Percentiles rank a stretch among this genome's conserved stretches.
Conservation (phyloP, 2,888 invertebrate genomes). For the Congeria kusceri region DNA sequence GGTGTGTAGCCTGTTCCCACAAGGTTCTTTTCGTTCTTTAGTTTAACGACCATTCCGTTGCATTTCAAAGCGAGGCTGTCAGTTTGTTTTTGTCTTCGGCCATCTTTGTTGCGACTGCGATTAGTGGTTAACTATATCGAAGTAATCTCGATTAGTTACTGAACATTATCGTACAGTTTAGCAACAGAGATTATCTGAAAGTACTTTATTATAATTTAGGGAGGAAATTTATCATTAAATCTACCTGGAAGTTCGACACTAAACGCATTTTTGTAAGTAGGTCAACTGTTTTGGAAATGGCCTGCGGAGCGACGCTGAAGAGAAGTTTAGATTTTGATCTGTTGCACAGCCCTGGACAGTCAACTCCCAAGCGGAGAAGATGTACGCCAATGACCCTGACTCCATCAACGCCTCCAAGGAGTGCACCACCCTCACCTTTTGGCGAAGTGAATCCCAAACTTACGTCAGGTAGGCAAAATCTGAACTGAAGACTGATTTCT, state of each 20-base stretch:
- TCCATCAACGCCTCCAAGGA: slow-evolving; percentile 86
- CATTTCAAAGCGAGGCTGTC: slow-evolving; percentile 4
- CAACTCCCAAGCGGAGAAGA: slow-evolving; percentile 95
- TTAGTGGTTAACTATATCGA: too few relatives aligned
- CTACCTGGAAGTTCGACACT: background rate
- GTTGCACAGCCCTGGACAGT: slow-evolving; percentile 89
- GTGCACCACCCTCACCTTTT: slow-evolving; percentile 89
- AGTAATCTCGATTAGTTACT: too few relatives aligned
- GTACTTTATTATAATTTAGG: too few relatives aligned
- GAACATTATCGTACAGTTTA: too few relatives aligned
- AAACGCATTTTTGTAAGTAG: background rate
- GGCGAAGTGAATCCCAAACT: slow-evolving; percentile 94
- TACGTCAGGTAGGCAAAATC: slow-evolving; percentile 91
- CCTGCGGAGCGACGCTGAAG: slow-evolving; percentile 97
- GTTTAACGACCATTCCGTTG: too few relatives aligned
- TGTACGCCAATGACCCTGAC: slow-evolving; percentile 94
- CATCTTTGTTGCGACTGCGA: background rate
- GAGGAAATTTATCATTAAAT: too few relatives aligned
- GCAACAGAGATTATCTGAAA: too few relatives aligned
- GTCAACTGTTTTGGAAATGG: slow-evolving; percentile 88
- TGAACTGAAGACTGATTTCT: background rate
- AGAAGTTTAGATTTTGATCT: slow-evolving; percentile 98
- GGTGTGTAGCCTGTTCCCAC: too few relatives aligned
- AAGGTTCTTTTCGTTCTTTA: too few relatives aligned
- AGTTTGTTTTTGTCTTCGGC: slow-evolving; percentile 7